phyloP scores from a whole-genome alignment of 2,113 vertebrate genomes.

The Falco punctatus region DNA sequence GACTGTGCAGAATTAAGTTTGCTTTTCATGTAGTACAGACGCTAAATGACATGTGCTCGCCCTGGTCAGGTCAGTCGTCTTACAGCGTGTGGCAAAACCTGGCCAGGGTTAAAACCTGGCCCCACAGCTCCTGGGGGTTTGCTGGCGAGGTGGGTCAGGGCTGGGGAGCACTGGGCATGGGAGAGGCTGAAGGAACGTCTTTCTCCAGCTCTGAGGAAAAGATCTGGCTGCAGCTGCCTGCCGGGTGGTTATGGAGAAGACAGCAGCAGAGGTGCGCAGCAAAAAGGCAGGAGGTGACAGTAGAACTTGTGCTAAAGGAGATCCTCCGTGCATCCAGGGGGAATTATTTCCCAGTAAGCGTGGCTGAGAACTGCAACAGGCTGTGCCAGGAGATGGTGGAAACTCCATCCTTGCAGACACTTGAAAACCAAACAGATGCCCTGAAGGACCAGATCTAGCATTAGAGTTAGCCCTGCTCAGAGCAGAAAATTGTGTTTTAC shows the following conservation, averaged over 20 bases:
- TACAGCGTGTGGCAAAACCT: neutral
- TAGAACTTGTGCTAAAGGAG: neutral
- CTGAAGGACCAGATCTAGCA: neutral
- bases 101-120: neutral
- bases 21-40: accelerated
- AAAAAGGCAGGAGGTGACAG: neutral
- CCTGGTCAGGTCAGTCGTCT: neutral
- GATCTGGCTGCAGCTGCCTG: neutral
- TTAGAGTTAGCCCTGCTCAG: neutral
- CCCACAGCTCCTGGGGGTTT: neutral
- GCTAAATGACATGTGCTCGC: accelerated
- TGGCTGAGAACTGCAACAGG: neutral
- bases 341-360: neutral
- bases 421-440: neutral
- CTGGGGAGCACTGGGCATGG: accelerated
- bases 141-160: accelerated
- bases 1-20: neutral
- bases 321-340: neutral
- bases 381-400: neutral
- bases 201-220: neutral
- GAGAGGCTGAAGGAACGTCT: neutral
- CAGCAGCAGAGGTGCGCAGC: neutral
- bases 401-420: neutral
- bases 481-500: neutral
- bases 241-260: neutral